Conservation (phyloP, 1,140 invertebrate species). For the Drosophila orena region DNA sequence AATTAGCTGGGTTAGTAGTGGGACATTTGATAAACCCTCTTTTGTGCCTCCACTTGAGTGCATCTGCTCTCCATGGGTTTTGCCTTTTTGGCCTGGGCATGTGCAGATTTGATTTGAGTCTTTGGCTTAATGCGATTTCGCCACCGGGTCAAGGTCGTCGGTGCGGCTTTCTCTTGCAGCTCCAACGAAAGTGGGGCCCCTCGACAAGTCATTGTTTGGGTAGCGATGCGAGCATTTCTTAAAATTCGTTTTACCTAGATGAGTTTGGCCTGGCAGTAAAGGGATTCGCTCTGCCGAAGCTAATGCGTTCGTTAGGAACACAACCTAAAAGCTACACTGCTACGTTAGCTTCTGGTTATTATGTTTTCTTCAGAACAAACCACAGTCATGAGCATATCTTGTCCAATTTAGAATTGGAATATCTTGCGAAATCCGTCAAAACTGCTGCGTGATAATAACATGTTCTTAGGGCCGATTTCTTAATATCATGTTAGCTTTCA, state of each 20-base stretch:
- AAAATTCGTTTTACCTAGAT: slow-evolving; percentile 28
- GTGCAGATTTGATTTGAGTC: slow-evolving; percentile 54
- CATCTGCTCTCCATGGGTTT: background rate
- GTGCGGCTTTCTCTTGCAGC: slow-evolving; percentile 25
- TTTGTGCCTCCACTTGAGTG: slow-evolving; percentile 42
- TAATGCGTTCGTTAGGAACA: background rate
- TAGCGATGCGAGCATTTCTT: slow-evolving; percentile 14
- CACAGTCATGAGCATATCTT: too few relatives aligned
- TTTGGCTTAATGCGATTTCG: slow-evolving; percentile 52
- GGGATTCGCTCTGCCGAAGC: background rate
- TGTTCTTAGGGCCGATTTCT: too few relatives aligned
- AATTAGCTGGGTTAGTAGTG: slow-evolving; percentile 65
- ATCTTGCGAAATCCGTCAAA: too few relatives aligned
- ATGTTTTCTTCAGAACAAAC: background rate
- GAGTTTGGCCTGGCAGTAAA: slow-evolving; percentile 12
- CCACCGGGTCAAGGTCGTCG: slow-evolving; percentile 56
- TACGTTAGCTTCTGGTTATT: too few relatives aligned
- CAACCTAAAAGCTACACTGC: background rate
- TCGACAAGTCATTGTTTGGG: slow-evolving; percentile 5
- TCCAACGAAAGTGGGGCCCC: background rate
- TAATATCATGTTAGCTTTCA: too few relatives aligned
- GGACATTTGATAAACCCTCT: slow-evolving; percentile 36
- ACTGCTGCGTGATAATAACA: background rate
- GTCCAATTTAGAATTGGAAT: background rate
- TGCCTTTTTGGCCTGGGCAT: slow-evolving; percentile 15